Percentiles rank a stretch among this genome's conserved stretches.
Evolutionary conservation across 1,140 invertebrate species (phyloP).

Genomic region (Pinna nobilis): DNA sequence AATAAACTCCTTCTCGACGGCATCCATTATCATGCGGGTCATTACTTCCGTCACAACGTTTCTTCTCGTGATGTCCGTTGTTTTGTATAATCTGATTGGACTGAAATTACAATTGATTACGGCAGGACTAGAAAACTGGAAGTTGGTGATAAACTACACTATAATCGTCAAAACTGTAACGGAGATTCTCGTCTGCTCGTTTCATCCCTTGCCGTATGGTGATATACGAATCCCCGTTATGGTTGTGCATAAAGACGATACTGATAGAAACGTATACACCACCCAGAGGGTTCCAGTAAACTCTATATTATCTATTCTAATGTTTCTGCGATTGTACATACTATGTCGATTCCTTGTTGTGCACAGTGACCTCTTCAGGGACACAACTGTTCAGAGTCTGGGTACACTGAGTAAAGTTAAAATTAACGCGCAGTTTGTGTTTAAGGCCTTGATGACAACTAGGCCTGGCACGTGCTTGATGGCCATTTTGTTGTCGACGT

Average conservation of each 20-base stretch:
- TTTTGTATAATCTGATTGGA: conserved; percentile 60
- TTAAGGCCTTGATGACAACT: conserved; percentile 71
- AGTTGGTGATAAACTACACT: conserved; percentile 52
- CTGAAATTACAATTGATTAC: conserved; percentile 57
- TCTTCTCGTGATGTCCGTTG: conserved; percentile 52
- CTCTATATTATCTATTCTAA: conserved; percentile 65
- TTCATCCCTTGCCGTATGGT: conserved; percentile 62
- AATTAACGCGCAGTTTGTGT: conserved; percentile 71
- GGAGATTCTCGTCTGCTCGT: conserved; percentile 55
- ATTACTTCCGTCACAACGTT: conserved; percentile 56
- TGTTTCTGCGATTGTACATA: conserved; percentile 72
- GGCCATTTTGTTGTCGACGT: conserved; percentile 61
- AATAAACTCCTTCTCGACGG: conserved; percentile 26
- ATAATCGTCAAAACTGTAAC: conserved; percentile 54
- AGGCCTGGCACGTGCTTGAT: conserved; percentile 64
- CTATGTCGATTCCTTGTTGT: conserved; percentile 68
- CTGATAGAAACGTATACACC: conserved; percentile 39
- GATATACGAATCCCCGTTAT: conserved; percentile 48
- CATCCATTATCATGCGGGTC: conserved; percentile 52
- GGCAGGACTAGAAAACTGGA: conserved; percentile 62
- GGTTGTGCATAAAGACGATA: conserved; percentile 37
- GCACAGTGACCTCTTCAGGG: conserved; percentile 69
- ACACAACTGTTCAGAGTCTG: conserved; percentile 70
- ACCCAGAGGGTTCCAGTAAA: conserved; percentile 57
- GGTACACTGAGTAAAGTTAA: conserved; percentile 69